Base-by-base conservation (phyloP, 2,113 vertebrate genomes). In the Cacatua alba region DNA sequence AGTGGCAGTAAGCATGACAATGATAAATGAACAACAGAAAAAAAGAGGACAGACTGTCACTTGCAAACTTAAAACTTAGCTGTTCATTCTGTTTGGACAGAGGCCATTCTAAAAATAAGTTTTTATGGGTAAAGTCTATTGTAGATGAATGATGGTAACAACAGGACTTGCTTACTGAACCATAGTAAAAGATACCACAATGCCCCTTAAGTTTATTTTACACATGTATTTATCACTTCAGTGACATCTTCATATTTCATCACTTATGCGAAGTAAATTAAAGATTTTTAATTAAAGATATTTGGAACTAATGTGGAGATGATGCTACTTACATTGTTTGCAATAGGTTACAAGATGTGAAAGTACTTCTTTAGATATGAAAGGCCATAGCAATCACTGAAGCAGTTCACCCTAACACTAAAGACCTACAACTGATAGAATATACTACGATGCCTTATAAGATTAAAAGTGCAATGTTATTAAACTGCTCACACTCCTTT, bases 11-110 rank as follows among this genome's bases (percentile, higher is more conserved):
- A 80, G 60, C 31, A 86, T 39, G 92, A 77, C 85, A 84, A 29
- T 84, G 78, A 95, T 62, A 86, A 91, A 96, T 82, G 53, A 94
- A 70, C 44, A 89, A 84, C 31, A 52, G 33, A 71, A 86, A 71
- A 92, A 86, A 76, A 39, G 29, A 86, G 33, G 57, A 89, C 53
- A 68, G 62, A 76, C 6, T 84, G 65, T 65, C 70, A 94, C 89
- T 94, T 91, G 63, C n/a, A 88, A 74, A 85, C 41, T 17, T 82
- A 23, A 59, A 92, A 87, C 49, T 72, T 86, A 91, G 78, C 60
- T 65, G 39, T 55, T 92, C 62, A 41, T 64, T 91, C 43, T 92
- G n/a, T 17, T 69, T 91, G 35, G 74, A 87, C 41, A 82, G 33
- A 75, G n/a, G 43, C 39, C 52, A 44, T 55, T 91, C 37, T 65